A percentile compares a stretch with the other conserved stretches of the same genome.
These are phyloP conservation scores for Cynopterus sphinx DNA, from an alignment of 2,797 vertebrate genomes.

Conservation along the genomic window DNA sequence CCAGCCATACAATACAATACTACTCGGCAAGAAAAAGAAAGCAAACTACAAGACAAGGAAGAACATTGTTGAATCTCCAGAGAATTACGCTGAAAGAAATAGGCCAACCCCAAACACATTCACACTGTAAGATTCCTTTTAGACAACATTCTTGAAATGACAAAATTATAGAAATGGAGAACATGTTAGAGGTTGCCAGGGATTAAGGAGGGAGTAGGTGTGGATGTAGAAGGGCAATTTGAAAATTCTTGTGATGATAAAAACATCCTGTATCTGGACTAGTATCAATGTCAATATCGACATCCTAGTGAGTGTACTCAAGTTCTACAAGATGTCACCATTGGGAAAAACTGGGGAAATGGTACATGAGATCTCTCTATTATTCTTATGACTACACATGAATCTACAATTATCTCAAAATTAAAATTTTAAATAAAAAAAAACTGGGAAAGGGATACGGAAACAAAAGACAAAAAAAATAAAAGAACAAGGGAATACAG, in stretches of 20 bases:
- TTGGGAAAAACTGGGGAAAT: not conserved
- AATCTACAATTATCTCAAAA: not conserved
- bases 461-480: not conserved
- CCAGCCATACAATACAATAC: not conserved
- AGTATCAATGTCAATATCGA: not conserved
- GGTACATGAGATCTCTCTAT: not conserved
- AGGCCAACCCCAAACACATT: not conserved
- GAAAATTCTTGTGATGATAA: not conserved
- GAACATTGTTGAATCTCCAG: not conserved
- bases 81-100: not conserved
- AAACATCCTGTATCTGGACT: not conserved
- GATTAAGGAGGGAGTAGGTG: not conserved
- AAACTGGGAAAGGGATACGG: too few species aligned
- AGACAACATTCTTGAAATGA: not conserved
- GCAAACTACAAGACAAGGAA: not conserved
- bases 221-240: not conserved
- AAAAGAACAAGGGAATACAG: not conserved
- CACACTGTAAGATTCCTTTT: not conserved
- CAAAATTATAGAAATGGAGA: not conserved
- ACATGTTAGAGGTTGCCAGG: not conserved
- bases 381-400: not conserved
- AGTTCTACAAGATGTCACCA: not conserved
- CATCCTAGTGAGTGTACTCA: fast-evolving
- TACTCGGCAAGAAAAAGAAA: not conserved
- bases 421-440: not conserved